Conservation (phyloP, 2,113 vertebrate species). For the Chunga burmeisteri region DNA sequence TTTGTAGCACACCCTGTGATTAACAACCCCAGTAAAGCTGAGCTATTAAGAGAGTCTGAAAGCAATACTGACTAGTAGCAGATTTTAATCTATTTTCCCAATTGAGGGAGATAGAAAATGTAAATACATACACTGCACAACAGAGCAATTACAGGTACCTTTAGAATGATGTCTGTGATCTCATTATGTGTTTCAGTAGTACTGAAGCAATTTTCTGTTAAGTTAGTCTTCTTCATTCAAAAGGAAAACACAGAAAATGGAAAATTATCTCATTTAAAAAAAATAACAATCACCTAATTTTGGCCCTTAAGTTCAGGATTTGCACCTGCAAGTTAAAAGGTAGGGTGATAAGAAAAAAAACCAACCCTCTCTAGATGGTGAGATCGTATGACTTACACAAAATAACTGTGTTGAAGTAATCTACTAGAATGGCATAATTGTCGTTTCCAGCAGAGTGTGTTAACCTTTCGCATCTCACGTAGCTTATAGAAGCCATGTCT, state of each 20-base stretch:
- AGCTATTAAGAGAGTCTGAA: conserved; percentile 11
- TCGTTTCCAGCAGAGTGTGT: background rate
- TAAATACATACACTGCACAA: background rate
- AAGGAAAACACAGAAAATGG: background rate
- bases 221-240: background rate
- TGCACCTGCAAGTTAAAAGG: background rate
- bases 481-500: background rate
- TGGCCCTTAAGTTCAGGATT: background rate
- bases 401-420: background rate
- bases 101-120: conserved; percentile 5
- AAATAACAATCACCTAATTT: background rate
- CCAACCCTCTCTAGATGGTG: background rate
- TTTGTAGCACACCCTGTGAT: background rate
- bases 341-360: background rate
- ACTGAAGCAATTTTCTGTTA: background rate
- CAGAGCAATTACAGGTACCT: conserved; percentile 5
- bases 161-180: background rate
- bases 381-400: background rate
- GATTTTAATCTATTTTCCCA: conserved; percentile 50
- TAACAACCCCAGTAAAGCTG: background rate
- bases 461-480: background rate
- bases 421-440: background rate
- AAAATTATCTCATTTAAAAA: background rate
- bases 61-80: background rate
- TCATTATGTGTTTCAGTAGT: background rate